phyloP scores from a whole-genome alignment of 2,888 invertebrate species.

The Orgyia antiqua region DNA sequence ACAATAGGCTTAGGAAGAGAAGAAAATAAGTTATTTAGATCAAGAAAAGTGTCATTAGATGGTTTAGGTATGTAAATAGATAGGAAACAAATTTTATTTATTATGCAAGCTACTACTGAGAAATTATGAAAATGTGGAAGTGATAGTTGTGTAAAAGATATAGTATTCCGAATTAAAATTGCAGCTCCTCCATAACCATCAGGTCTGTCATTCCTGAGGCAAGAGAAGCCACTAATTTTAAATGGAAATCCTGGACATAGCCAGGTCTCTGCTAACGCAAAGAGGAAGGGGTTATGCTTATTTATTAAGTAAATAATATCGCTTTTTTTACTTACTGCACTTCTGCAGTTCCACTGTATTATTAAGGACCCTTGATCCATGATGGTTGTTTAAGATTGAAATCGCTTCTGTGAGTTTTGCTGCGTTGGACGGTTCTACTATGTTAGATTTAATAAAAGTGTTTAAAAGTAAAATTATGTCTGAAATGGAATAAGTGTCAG shows the following conservation, averaged over 20 bases:
- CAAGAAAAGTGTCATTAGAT: not conserved
- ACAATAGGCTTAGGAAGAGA: not conserved
- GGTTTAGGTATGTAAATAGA: not conserved
- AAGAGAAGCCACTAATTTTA: not conserved
- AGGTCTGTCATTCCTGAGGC: constrained; percentile 1
- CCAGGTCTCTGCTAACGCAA: not conserved
- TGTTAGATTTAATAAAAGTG: not conserved
- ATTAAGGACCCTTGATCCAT: not conserved
- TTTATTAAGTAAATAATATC: not conserved
- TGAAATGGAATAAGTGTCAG: not conserved
- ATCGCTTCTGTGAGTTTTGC: not conserved
- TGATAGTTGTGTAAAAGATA: not conserved
- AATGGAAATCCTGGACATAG: not conserved
- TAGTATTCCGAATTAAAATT: not conserved
- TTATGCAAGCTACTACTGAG: not conserved
- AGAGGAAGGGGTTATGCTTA: not conserved
- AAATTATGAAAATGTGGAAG: not conserved
- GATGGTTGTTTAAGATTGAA: not conserved
- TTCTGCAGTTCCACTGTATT: not conserved
- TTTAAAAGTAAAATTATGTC: not conserved
- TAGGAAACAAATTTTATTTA: not conserved
- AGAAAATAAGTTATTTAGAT: not conserved
- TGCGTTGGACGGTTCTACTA: not conserved
- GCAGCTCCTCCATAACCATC: not conserved
- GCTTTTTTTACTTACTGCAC: not conserved